Conservation (phyloP, 2,888 invertebrate genomes). For the Erebia epiphron region DNA sequence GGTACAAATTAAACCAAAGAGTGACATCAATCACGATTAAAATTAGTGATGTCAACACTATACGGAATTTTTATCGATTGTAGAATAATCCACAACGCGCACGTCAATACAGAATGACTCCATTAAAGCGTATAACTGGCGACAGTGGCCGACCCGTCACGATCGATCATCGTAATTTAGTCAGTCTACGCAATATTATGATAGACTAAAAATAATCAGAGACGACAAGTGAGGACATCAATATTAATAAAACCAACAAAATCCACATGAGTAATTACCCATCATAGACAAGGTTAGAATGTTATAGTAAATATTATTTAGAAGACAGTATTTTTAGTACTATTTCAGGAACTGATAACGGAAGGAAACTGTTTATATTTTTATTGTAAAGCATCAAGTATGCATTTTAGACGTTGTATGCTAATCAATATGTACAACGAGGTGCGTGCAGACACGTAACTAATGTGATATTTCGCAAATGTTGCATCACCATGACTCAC, state of each 20-base stretch:
- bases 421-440: constrained; percentile 66
- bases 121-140: constrained; percentile 59
- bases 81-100: constrained; percentile 49
- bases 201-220: constrained; percentile 61
- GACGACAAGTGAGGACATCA: constrained; percentile 63
- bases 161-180: constrained; percentile 71
- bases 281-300: constrained; percentile 42
- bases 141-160: constrained; percentile 59
- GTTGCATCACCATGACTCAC: constrained; percentile 61
- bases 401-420: constrained; percentile 62
- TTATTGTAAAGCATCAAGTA: constrained; percentile 39
- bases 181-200: constrained; percentile 48
- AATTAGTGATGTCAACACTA: constrained; percentile 60
- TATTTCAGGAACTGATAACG: constrained; percentile 44
- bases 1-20: constrained; percentile 29
- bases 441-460: constrained; percentile 57
- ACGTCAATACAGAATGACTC: constrained; percentile 53
- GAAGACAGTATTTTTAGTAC: constrained; percentile 39
- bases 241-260: constrained; percentile 57
- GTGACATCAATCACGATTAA: constrained; percentile 63
- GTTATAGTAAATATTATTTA: constrained; percentile 39
- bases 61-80: constrained; percentile 61
- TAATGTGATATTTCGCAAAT: constrained; percentile 54
- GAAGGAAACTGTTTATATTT: constrained; percentile 54
- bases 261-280: constrained; percentile 48